Percentiles rank a stretch among this genome's conserved stretches.
Evolutionary conservation across 2,113 vertebrate genomes (phyloP).

Genomic region (Menura novaehollandiae): DNA sequence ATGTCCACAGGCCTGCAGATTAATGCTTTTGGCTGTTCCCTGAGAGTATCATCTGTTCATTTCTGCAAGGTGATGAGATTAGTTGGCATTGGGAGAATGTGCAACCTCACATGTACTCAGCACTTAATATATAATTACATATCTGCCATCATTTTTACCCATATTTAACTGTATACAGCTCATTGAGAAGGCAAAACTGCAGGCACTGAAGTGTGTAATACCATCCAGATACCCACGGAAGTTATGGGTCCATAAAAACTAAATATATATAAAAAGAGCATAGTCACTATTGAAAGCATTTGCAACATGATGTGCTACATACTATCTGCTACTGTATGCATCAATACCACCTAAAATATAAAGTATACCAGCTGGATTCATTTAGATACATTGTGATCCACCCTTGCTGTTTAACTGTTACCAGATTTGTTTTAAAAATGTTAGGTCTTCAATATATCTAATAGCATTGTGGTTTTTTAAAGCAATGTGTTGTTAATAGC

Average conservation of each 20-base stretch:
- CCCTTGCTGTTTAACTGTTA: not conserved
- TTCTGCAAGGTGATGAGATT: not conserved
- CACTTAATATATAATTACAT: not conserved
- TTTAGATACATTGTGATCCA: not conserved
- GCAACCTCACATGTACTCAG: not conserved
- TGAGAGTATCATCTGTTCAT: not conserved
- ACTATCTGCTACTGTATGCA: not conserved
- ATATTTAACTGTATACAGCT: not conserved
- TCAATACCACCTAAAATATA: not conserved
- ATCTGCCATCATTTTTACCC: not conserved
- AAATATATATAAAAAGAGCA: not conserved
- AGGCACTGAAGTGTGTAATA: not conserved
- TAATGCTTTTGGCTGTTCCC: not conserved
- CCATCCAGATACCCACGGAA: not conserved
- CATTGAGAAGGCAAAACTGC: not conserved
- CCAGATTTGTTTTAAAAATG: not conserved
- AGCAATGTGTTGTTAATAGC: not conserved
- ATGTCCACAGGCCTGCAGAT: not conserved
- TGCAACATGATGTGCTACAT: not conserved
- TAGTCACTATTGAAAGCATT: not conserved
- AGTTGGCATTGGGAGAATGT: accelerated
- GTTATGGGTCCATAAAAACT: not conserved
- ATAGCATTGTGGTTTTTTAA: not conserved
- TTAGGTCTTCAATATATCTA: not conserved
- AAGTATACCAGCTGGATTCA: not conserved